Base-by-base conservation (phyloP, 2,797 vertebrate species). In the Phalanger gymnotis region DNA sequence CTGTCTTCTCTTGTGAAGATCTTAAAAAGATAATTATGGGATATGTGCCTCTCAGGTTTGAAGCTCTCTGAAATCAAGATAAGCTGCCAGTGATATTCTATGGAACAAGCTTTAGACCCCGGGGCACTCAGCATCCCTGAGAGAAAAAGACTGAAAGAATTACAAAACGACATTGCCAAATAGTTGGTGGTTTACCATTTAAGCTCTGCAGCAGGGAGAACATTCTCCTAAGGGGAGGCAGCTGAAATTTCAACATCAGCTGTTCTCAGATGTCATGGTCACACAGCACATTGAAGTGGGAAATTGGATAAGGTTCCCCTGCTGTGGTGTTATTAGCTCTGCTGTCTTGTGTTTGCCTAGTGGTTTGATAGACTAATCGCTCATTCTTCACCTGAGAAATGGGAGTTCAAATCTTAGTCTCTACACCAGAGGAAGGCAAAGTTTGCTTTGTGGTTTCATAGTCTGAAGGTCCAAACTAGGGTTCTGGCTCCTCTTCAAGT, bases 31-130 rank as follows among this genome's bases (percentile, higher is more conserved):
- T 93, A 66, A 90, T 16, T 28, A 96, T 87, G 90, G 12, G 1
- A 90, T 53, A 92, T 54, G 61, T 97, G 53, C 30, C 91, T 92
- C 92, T 94, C 91, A 81, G 54, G 51, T 90, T 93, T 57, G 92
- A 95, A 58, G 53, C 31, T 94, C 87, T 94, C 89, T 53, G 91
- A 95, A 90, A 51, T 55, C 52, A 40, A 4, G 61, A 93, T 16
- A 9, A 90, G 95, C 92, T 91, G 34, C 90, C 54, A 90, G 57
- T 10, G 14, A 30, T 95, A 47, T 96, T 14, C 58, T 56, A 6
- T 91, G 54, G 40, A 51, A 95, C 66, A 53, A 10, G 30, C 34
- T 54, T 19, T 5, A 51, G 11, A 56, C 25, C 25, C 28, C 52
- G 16, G 53, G 51, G 51, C 53, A 93, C 56, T 31, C 81, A 51